Base-by-base conservation (phyloP, 1,140 invertebrate species). In the Matsumurasca onukii region DNA sequence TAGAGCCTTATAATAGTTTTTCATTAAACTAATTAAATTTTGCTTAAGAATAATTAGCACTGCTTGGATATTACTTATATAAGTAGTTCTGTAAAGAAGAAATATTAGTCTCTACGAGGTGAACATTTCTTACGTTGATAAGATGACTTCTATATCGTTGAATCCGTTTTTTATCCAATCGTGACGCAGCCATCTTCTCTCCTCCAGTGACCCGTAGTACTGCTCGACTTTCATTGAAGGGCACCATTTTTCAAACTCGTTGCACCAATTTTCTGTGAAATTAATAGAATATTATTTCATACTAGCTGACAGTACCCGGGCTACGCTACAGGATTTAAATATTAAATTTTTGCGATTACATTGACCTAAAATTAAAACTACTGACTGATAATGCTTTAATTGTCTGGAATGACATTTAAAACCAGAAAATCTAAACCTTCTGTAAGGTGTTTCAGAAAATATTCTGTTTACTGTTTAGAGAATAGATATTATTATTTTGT, bases 181-280 rank as follows among this genome's bases (percentile, higher is more conserved):
- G 69, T 90, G 85, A 66, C 95, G 80, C 72, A 94, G 86, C 57
- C 86, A 81, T 69, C 89, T 85, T 1, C 95, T 81, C 74, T 97
- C 94, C 34, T 95, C 92, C 72, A 89, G 90, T 51, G 84, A 87
- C 0, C 96, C 96, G 77, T 95, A 94, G 84, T 98, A 98, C 73
- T 92, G 86, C 73, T 90, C 86, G 2, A 96, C 88, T 30, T 88
- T 86, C 25, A 97, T 78, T 9, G 82, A 78, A 0, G 94, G 93
- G 77, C 93, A 96, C 95, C 95, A 97, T 27, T 84, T 83, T 20
- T 86, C 78, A 34, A 97, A 84, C 77, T 98, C 95, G 27, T 89
- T 85, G 65, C 87, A 86, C 95, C 95, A 97, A 79, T 98, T 95
- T 68, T 94, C 92, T 91, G 75, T 20, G 78, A 79, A 39, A 39